A percentile compares a stretch with the other conserved stretches of the same genome.
Evolutionary conservation across 2,888 invertebrate species (phyloP).

Genomic region (Apotomis betuletana): DNA sequence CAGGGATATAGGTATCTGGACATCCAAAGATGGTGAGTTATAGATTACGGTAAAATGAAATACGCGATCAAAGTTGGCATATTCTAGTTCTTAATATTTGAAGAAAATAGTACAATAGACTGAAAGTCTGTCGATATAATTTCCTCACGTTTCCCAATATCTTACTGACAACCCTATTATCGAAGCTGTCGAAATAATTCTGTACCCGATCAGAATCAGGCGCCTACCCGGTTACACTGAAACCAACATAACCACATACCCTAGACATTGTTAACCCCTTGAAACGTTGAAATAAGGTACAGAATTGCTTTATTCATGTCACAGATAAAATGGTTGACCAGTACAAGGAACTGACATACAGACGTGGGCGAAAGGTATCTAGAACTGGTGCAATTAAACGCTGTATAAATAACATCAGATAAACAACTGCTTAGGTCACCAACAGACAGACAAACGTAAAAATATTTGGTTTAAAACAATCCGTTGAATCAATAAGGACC

Average conservation of each 20-base stretch:
- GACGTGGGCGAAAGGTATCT: slow-evolving; percentile 60
- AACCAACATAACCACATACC: background rate
- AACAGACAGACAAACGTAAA: slow-evolving; percentile 9
- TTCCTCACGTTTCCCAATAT: slow-evolving; percentile 26
- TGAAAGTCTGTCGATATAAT: slow-evolving; percentile 10
- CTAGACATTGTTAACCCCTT: slow-evolving; percentile 6
- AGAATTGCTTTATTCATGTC: background rate
- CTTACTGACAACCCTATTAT: slow-evolving; percentile 19
- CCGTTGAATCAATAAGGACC: background rate
- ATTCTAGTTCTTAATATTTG: too few relatives aligned
- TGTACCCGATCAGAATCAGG: slow-evolving; percentile 30
- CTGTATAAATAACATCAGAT: slow-evolving; percentile 42
- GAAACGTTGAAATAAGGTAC: slow-evolving; percentile 3
- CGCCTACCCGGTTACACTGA: background rate
- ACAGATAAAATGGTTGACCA: slow-evolving; percentile 1
- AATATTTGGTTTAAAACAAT: background rate
- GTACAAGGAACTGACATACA: slow-evolving; percentile 48
- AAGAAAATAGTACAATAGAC: background rate
- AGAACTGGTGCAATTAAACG: slow-evolving; percentile 58
- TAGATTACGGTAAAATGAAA: too few relatives aligned
- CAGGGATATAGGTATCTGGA: too few relatives aligned
- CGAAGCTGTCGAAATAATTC: slow-evolving; percentile 24
- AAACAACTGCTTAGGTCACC: slow-evolving; percentile 35
- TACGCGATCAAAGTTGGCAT: too few relatives aligned
- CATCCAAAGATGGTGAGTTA: too few relatives aligned